A percentile compares a stretch with the other conserved stretches of the same genome.
Evolutionary conservation across 2,113 vertebrate genomes (phyloP).

Genomic region (Calypte anna): DNA sequence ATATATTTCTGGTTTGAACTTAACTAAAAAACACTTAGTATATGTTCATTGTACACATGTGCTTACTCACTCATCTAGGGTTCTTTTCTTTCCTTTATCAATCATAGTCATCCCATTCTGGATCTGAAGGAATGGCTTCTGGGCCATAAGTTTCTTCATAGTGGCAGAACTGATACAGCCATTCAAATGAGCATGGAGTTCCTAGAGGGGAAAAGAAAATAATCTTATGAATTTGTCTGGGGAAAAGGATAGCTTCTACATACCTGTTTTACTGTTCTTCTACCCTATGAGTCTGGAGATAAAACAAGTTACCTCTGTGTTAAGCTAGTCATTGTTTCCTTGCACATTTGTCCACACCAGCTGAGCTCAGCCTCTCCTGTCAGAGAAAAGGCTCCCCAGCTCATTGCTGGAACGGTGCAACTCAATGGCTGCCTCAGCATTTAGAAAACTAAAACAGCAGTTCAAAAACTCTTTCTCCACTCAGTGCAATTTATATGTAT

Average conservation of each 20-base stretch:
- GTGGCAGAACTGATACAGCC: slow-evolving; percentile 90
- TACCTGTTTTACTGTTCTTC: rapidly evolving
- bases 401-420: rapidly evolving
- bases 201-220: slow-evolving; percentile 69
- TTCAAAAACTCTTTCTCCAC: not conserved
- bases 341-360: rapidly evolving
- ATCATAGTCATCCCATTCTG: slow-evolving; percentile 87
- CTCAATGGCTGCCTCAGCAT: rapidly evolving
- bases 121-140: slow-evolving; percentile 88
- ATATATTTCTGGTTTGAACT: not conserved
- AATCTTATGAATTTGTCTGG: not conserved
- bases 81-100: slow-evolving; percentile 87
- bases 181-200: slow-evolving; percentile 96
- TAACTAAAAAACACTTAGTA: not conserved
- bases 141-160: slow-evolving; percentile 87
- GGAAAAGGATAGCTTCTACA: not conserved
- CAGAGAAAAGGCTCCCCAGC: not conserved
- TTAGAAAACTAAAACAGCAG: not conserved
- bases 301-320: not conserved
- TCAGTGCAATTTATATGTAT: not conserved
- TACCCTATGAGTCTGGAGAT: not conserved
- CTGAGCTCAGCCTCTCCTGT: not conserved
- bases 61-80: slow-evolving; percentile 87
- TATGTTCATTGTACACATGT: rapidly evolving
- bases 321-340: not conserved